Evolutionary conservation across 2,113 vertebrate genomes (phyloP).

Genomic region (Oreocharis arfaki): DNA sequence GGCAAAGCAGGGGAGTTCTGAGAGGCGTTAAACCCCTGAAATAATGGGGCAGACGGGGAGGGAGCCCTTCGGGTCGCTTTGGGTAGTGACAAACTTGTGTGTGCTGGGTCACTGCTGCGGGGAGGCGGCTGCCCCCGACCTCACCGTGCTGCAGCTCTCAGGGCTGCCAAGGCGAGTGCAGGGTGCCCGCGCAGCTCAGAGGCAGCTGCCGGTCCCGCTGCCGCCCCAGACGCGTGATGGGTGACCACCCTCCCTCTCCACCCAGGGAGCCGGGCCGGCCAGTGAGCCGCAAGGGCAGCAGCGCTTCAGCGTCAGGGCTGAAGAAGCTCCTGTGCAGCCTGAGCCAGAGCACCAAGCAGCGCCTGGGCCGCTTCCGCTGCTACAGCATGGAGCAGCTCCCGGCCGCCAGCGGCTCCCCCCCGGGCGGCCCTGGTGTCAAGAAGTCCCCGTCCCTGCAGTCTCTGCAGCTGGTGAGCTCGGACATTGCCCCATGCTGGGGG

Average conservation of each 20-base stretch:
- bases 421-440: slow-evolving; percentile 65
- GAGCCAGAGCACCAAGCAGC: slow-evolving; percentile 81
- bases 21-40: not conserved
- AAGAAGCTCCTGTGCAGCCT: slow-evolving; percentile 80
- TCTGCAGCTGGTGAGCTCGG: slow-evolving; percentile 80
- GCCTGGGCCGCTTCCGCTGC: slow-evolving; percentile 74
- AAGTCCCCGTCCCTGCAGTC: slow-evolving; percentile 87
- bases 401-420: fast-evolving
- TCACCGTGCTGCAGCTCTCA: not conserved
- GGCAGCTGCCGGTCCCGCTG: not conserved
- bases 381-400: slow-evolving; percentile 82
- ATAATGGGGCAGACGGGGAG: not conserved
- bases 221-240: fast-evolving
- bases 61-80: not conserved
- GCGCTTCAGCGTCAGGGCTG: slow-evolving; percentile 57
- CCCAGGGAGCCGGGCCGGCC: not conserved
- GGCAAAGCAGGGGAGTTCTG: not conserved
- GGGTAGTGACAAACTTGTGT: not conserved
- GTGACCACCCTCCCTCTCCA: not conserved
- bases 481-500: fast-evolving
- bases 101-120: fast-evolving
- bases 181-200: not conserved
- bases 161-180: fast-evolving
- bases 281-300: not conserved
- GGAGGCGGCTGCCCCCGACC: fast-evolving